Conservation (phyloP, 1,140 invertebrate genomes). For the Psix sp. region DNA sequence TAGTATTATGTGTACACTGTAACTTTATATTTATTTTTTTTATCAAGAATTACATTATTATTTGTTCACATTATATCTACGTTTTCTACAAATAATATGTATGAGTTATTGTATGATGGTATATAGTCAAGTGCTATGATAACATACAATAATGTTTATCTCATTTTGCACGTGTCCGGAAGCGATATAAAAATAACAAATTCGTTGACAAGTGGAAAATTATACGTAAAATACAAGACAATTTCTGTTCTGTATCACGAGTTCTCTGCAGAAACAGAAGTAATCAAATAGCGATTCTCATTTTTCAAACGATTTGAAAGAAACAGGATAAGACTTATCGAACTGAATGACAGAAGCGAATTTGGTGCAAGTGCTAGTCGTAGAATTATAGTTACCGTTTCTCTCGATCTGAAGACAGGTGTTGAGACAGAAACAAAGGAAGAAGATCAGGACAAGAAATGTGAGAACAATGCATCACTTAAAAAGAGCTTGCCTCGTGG, state of each 20-base stretch:
- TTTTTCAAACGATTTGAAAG: conserved; percentile 6
- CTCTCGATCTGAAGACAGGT: conserved; percentile 45
- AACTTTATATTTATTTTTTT: too few species aligned
- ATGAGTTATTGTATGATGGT: too few species aligned
- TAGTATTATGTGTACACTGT: too few species aligned
- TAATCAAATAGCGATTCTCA: conserved; percentile 27
- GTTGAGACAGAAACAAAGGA: conserved; percentile 53
- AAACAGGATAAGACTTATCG: conserved; percentile 30
- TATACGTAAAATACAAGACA: background rate
- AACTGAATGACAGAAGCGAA: conserved; percentile 8
- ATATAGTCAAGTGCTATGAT: too few species aligned
- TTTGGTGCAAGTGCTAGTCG: conserved; percentile 13
- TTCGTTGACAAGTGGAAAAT: too few species aligned
- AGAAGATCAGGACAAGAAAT: conserved; percentile 37
- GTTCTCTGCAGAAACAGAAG: background rate
- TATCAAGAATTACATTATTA: too few species aligned
- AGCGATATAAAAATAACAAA: too few species aligned
- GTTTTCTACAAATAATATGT: too few species aligned
- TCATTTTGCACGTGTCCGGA: too few species aligned
- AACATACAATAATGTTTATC: too few species aligned
- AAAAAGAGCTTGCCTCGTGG: conserved; percentile 9
- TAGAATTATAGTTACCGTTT: conserved; percentile 47
- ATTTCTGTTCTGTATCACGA: background rate
- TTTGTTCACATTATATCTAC: too few species aligned
- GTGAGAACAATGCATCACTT: conserved; percentile 50